Evolutionary conservation across 2,888 invertebrate species (phyloP).

Genomic region (Timema podura): DNA sequence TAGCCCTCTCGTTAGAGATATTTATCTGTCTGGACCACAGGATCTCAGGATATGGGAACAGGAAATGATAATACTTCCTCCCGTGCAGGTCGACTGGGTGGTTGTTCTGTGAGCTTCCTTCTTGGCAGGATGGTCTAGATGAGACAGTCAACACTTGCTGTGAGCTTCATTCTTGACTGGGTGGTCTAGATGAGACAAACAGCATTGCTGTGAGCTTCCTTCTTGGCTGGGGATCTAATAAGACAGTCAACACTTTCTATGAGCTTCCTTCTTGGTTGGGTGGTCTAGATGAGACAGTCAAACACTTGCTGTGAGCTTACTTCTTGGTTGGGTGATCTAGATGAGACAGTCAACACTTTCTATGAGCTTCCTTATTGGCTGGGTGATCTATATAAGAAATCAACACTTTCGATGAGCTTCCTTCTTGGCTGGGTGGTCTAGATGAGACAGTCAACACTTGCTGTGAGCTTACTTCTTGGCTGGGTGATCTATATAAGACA

Average conservation of each 20-base stretch:
- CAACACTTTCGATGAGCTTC: neutral
- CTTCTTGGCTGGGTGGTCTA: neutral
- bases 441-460: neutral
- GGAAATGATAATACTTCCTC: constrained; percentile 5
- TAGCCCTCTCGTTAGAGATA: no score
- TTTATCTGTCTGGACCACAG: no score
- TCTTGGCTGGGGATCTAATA: neutral
- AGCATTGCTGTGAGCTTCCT: neutral
- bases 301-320: neutral
- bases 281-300: neutral
- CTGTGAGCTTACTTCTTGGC: neutral
- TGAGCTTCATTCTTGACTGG: neutral
- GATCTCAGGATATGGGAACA: constrained; percentile 12
- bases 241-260: neutral
- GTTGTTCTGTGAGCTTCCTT: constrained; percentile 6
- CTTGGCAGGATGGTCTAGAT: neutral
- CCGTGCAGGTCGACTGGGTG: no score
- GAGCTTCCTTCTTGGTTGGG: neutral
- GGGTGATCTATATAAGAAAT: neutral
- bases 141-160: neutral
- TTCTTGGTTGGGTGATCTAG: neutral
- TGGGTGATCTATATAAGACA: neutral
- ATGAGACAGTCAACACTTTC: neutral
- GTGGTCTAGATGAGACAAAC: neutral
- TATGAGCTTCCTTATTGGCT: neutral